Conservation (phyloP, 2,888 invertebrate species). For the Mesorhabditis sp. region DNA sequence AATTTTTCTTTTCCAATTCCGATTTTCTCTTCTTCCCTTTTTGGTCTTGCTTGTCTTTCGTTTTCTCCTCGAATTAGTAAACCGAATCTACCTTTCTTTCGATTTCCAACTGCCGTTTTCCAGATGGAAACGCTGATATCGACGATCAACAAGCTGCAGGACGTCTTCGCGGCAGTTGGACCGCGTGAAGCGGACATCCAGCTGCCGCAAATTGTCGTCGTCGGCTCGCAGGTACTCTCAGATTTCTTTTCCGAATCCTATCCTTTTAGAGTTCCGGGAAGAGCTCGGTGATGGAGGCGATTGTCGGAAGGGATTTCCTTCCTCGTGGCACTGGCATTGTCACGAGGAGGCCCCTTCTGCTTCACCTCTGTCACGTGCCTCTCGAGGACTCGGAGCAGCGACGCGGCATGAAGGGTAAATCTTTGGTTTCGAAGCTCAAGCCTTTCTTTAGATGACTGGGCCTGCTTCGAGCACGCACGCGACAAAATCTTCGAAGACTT, state of each 20-base stretch:
- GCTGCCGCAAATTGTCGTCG: slow-evolving; percentile 98
- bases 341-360: slow-evolving; percentile 62
- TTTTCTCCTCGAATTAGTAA: too few relatives aligned
- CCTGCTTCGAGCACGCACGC: slow-evolving; percentile 95
- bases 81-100: too few relatives aligned
- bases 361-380: slow-evolving; percentile 51
- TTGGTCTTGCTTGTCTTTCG: too few relatives aligned
- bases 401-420: slow-evolving; percentile 77
- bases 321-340: slow-evolving; percentile 62
- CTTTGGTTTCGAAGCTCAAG: slow-evolving; percentile 54
- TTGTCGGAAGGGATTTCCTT: slow-evolving; percentile 44
- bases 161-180: slow-evolving; percentile 96
- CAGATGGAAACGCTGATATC: slow-evolving; percentile 94
- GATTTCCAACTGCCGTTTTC: too few relatives aligned
- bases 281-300: slow-evolving; percentile 96
- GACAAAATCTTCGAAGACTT: slow-evolving; percentile 94
- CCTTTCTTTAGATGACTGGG: slow-evolving; percentile 70
- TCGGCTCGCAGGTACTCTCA: slow-evolving; percentile 97
- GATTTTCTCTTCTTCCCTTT: too few relatives aligned
- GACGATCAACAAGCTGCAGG: slow-evolving; percentile 90
- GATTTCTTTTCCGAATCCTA: slow-evolving; percentile 75
- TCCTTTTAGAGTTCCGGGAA: slow-evolving; percentile 86
- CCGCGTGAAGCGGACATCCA: slow-evolving; percentile 90
- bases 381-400: slow-evolving; percentile 70
- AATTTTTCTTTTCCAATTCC: too few relatives aligned